Base-by-base conservation (phyloP, 2,888 invertebrate species). In the Xylophagus ater region DNA sequence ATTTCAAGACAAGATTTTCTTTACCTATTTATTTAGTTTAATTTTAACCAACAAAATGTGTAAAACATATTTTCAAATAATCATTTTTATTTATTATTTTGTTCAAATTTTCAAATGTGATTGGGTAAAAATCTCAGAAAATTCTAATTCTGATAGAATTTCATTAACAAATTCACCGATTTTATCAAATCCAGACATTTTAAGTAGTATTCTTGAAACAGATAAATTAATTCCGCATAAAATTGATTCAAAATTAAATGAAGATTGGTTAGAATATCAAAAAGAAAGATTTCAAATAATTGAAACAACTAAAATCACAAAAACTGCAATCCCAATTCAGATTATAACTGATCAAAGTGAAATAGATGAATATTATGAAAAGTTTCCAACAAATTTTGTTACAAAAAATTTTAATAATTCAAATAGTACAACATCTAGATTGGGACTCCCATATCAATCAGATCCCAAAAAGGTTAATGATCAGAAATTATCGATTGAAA, bases 231-330 rank as follows among this genome's bases (percentile, higher is more conserved):
- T 9, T 15, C 34, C 4, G 6, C 23, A 5, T 26, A 30, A 14
- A 12, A 14, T 1, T 13, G 14, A 36, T n/a, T 39, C 28, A n/a
- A 56, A 52, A 3, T 60, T 62, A 19, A 62, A 59, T 41, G 47
- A 54, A 8, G 54, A 53, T 13, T 62, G 62, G 62, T 45, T 62
- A 19, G 54, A 55, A 28, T 62, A 62, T 46, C 62, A 62, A 41
- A 54, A 53, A 4, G 57, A 63, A 34, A 52, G 62, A 2, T 59
- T 58, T 34, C 50, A 49, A 14, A 35, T 46, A 7, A 46, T 21
- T 12, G 20, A 20, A 21, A 29, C 26, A 5, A 18, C 10, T 17
- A 24, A 35, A 19, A 35, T 18, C 17, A 12, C 29, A 8, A 18
- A 17, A 31, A 31, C 15, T 13, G 10, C 8, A 10, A 5, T 12